Base-by-base conservation (phyloP, 2,888 invertebrate genomes). In the Macaria liturata region DNA sequence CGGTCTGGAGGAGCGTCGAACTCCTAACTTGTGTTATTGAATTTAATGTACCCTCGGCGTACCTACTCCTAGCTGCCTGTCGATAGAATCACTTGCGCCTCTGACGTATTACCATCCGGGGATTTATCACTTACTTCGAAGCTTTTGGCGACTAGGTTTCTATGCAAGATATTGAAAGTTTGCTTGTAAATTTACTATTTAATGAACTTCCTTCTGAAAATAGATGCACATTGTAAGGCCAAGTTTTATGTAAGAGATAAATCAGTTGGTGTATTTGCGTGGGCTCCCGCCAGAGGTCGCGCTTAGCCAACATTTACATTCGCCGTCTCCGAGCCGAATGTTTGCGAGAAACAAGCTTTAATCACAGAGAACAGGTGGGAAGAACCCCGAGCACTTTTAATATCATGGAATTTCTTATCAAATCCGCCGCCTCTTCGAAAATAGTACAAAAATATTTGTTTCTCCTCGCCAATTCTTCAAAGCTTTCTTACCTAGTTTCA, bases 21-120 rank as follows among this genome's bases (percentile, higher is more conserved):
- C 88, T 89, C 86, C 85, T 89, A 91, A 91, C 90, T 91, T 84
- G 83, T 81, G 88, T 91, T 91, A 91, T 91, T 90, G 89, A 91
- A 90, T 91, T 90, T 90, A 90, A 90, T 89, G 86, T 89, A 88
- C 86, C 86, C 83, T 83, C 76, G 76, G 74, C 77, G 77, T 81
- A 81, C 83, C 81, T 84, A 84, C 79, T 75, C 81, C 81, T 80
- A 82, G 83, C 83, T 83, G 78, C 80, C 20, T 80, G 80, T 76
- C 81, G 82, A 86, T 84, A 82, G 83, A 83, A 86, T 86, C 84
- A 84, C 81, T 83, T 75, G 76, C 77, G 79, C 66, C 72, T 71
- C 77, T 72, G 71, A 74, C 68, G 68, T 67, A 72, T 74, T 72
- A 68, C 74, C 70, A 63, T 70, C 60, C 62, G 65, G 64, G 20